phyloP scores from a whole-genome alignment of 92 coral and sea anemone genomes.

The Scolanthus callimorphus region DNA sequence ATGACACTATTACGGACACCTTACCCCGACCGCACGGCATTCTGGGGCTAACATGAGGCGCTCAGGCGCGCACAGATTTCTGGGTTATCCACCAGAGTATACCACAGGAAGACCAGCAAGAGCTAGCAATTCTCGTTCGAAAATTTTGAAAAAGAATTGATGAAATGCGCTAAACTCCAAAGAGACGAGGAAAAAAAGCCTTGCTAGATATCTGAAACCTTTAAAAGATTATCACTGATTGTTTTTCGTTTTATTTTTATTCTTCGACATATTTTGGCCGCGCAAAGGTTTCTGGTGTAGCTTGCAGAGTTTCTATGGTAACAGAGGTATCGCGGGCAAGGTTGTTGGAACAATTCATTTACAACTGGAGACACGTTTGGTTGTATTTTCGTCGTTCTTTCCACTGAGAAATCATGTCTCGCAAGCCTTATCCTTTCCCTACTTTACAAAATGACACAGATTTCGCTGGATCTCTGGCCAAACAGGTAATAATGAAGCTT shows the following conservation, averaged over 20 bases:
- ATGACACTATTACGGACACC: too few relatives aligned
- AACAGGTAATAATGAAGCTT: constrained; percentile 77
- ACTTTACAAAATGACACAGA: constrained; percentile 90
- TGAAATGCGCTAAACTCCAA: constrained; percentile 16
- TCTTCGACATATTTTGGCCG: constrained; percentile 10
- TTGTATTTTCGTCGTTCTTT: neutral
- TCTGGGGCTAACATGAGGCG: too few relatives aligned
- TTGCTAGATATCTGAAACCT: too few relatives aligned
- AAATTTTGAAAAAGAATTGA: too few relatives aligned
- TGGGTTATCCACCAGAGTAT: too few relatives aligned
- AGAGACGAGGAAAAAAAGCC: too few relatives aligned
- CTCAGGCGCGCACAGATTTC: too few relatives aligned
- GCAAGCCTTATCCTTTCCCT: constrained; percentile 97
- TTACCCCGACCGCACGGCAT: too few relatives aligned
- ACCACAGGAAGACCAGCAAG: too few relatives aligned
- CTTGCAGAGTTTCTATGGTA: constrained; percentile 15
- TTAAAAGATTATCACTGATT: too few relatives aligned
- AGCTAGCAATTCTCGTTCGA: too few relatives aligned
- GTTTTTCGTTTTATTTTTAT: constrained; percentile 16
- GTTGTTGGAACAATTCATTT: neutral
- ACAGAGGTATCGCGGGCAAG: too few relatives aligned
- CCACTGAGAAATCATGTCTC: constrained; percentile 69
- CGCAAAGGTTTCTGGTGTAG: constrained; percentile 39
- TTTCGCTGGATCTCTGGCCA: constrained; percentile 59
- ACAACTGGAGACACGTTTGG: neutral